Evolutionary conservation across 2,888 invertebrate genomes (phyloP).

Genomic region (Rhodophaea formosa): DNA sequence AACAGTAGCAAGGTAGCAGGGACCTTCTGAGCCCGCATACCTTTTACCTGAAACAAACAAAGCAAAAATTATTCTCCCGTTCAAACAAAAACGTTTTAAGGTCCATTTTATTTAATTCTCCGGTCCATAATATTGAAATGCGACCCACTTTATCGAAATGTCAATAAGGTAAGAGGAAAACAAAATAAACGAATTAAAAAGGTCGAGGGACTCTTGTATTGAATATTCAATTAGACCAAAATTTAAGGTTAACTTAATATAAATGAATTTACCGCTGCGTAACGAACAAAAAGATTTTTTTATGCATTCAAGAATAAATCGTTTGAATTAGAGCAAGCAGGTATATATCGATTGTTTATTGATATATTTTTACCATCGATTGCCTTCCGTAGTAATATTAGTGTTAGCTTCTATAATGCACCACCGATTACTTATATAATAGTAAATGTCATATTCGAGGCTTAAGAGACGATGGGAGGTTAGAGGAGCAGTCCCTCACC

Average conservation of each 20-base stretch:
- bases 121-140: slow-evolving; percentile 10
- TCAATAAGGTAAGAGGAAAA: slow-evolving; percentile 19
- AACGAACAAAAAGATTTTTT: neutral
- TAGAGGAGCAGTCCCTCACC: too few species aligned
- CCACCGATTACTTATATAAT: too few species aligned
- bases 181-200: slow-evolving; percentile 20
- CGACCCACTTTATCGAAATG: slow-evolving; percentile 16
- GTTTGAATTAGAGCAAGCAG: too few species aligned
- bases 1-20: slow-evolving; percentile 78
- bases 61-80: slow-evolving; percentile 27
- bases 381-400: too few species aligned
- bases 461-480: too few species aligned
- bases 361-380: too few species aligned
- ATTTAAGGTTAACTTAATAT: slow-evolving; percentile 20
- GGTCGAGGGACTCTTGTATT: slow-evolving; percentile 9
- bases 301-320: too few species aligned
- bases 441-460: too few species aligned
- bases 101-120: slow-evolving; percentile 14
- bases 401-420: too few species aligned
- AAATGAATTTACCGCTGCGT: neutral
- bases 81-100: slow-evolving; percentile 12
- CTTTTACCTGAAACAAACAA: slow-evolving; percentile 73
- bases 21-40: slow-evolving; percentile 75
- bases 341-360: too few species aligned
- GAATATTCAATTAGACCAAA: slow-evolving; percentile 24